Conservation (phyloP, 2,888 invertebrate genomes). For the Acanthosoma haemorrhoidale region DNA sequence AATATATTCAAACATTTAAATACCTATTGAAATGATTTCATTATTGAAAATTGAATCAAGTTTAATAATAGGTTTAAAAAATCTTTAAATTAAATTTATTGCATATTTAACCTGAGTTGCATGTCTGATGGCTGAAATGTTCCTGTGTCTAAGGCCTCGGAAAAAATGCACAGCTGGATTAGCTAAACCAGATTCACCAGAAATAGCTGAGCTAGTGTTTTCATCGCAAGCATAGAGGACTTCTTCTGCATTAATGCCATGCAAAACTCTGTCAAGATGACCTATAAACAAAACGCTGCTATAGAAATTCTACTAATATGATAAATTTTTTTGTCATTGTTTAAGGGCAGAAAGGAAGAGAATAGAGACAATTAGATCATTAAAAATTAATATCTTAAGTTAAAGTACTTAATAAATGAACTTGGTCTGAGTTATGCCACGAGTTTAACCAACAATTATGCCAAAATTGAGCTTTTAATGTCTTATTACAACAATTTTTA, state of each 20-base stretch:
- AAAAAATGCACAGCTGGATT: slow-evolving; percentile 95
- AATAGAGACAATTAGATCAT: too few relatives aligned
- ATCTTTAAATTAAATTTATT: not conserved
- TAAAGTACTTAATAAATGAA: too few relatives aligned
- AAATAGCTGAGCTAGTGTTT: slow-evolving; percentile 55
- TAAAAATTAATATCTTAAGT: too few relatives aligned
- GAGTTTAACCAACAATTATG: too few relatives aligned
- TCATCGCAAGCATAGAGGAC: slow-evolving; percentile 92
- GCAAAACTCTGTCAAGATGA: slow-evolving; percentile 89
- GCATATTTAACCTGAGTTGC: slow-evolving; percentile 59
- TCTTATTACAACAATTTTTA: not conserved
- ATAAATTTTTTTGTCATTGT: too few relatives aligned
- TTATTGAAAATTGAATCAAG: not conserved
- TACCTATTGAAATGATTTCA: not conserved
- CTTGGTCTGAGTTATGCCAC: too few relatives aligned
- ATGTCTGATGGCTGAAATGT: slow-evolving; percentile 88
- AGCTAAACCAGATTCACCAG: slow-evolving; percentile 64
- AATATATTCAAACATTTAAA: not conserved
- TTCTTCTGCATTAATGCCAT: slow-evolving; percentile 93
- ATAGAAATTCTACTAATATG: too few relatives aligned
- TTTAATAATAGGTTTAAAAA: not conserved
- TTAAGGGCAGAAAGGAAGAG: too few relatives aligned
- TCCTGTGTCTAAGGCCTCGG: slow-evolving; percentile 84
- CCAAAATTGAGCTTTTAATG: not conserved
- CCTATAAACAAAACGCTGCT: slow-evolving; percentile 57